Evolutionary conservation across 2,888 invertebrate species (phyloP), one percentile per base, ranked within the genome.

Genomic region (Chrysotoxum bicinctum): DNA sequence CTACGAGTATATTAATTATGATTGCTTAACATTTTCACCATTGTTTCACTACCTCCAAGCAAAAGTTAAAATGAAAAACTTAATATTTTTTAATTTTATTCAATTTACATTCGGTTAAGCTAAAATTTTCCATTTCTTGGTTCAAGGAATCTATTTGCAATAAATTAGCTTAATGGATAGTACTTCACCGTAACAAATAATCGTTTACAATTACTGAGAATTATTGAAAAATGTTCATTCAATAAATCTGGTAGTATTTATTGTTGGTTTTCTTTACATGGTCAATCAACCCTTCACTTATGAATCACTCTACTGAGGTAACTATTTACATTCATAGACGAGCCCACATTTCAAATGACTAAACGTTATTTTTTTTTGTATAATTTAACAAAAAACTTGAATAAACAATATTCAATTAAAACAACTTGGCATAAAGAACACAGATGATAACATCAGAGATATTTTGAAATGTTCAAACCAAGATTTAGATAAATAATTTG

Each of bases 261-360:
- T 14, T 14, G 14, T 14, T 50, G 48, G 12, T 0, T 50, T 50
- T 30, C 30, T 30, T 16, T 9, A 21, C 10, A 35, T 21, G 1
- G n/a, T 6, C 60, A n/a, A 40, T 40, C 8, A 30, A 40, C 37
- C 7, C 40, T 35, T 14, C 6, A n/a, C 16, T 16, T 30, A 62
- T 62, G 62, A 62, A 43, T 62, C 62, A 62, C 7, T 16, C 26
- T 16, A 1, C 9, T 1, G 4, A 37, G 37, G 21, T 37, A 9
- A 21, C 19, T 35, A 35, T 26, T 54, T 32, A 54, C 32, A 32
- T 54, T 19, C 14, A 26, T 60, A 26, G 43, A 43, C 26, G n/a
- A 62, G 26, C 43, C 62, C 26, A 43, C 62, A 43, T 62, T 43
- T 4, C 6, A 26, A 43, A 26, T 62, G 43, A 62, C 62, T 62